A percentile compares a stretch with the other conserved stretches of the same genome.
Evolutionary conservation across 1,140 invertebrate genomes (phyloP).

Genomic region (Brachionus rubens): DNA sequence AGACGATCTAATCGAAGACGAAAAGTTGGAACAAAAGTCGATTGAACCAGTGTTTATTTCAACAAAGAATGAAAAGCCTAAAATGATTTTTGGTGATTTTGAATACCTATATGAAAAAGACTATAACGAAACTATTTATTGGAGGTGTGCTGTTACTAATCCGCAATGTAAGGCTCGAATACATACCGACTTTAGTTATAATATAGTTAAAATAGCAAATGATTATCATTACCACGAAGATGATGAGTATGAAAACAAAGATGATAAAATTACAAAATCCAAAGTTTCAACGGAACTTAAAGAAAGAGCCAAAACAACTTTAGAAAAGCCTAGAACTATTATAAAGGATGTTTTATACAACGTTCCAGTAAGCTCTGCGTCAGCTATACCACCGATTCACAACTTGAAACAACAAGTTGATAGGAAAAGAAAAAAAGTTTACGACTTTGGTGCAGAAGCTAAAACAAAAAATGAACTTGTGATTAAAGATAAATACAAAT

Average conservation of each 20-base stretch:
- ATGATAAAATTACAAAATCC: background rate
- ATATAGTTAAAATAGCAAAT: background rate
- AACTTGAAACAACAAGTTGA: constrained; percentile 18
- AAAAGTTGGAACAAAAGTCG: background rate
- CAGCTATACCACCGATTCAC: background rate
- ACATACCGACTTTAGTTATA: background rate
- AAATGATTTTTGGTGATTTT: background rate
- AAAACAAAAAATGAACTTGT: background rate
- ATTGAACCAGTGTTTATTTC: constrained; percentile 16
- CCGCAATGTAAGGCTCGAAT: background rate
- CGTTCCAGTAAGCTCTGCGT: background rate
- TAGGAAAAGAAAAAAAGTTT: background rate
- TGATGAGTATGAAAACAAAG: background rate
- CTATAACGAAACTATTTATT: background rate
- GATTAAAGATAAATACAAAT: background rate
- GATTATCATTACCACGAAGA: background rate
- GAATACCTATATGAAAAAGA: background rate
- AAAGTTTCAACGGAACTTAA: background rate
- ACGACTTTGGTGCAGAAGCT: constrained; percentile 4
- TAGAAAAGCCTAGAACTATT: constrained; percentile 9
- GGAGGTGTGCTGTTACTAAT: background rate
- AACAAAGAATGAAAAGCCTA: constrained; percentile 16
- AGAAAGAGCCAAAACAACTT: background rate
- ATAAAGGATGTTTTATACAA: background rate
- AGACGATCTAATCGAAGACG: background rate